Evolutionary conservation across 1,140 invertebrate genomes (phyloP).

Genomic region (Tetragnatha versicolor): DNA sequence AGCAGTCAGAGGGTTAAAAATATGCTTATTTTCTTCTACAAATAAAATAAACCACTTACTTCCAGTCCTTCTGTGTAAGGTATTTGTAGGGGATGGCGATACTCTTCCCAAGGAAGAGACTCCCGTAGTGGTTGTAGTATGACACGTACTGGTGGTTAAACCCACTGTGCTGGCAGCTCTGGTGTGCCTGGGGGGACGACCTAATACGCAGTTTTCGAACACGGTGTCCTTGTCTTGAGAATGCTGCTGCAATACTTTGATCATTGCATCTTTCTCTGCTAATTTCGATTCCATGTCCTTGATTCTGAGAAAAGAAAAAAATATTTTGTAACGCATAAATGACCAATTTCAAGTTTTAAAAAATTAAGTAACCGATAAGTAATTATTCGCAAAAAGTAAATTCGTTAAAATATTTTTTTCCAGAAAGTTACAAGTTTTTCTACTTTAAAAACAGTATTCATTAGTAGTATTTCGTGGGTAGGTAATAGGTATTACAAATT

Average conservation of each 20-base stretch:
- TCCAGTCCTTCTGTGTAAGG: slow-evolving; percentile 41
- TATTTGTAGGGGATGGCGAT: slow-evolving; percentile 36
- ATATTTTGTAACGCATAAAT: too few relatives aligned
- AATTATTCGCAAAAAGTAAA: too few relatives aligned
- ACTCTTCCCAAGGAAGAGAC: slow-evolving; percentile 33
- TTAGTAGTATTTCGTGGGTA: too few relatives aligned
- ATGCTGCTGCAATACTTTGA: slow-evolving; percentile 82
- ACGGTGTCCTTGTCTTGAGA: slow-evolving; percentile 58
- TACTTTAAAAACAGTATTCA: too few relatives aligned
- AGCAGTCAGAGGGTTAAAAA: too few relatives aligned
- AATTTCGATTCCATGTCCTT: slow-evolving; percentile 88
- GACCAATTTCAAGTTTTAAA: too few relatives aligned
- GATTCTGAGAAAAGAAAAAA: slow-evolving; percentile 68
- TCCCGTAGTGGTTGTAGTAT: slow-evolving; percentile 51
- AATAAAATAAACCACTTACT: too few relatives aligned
- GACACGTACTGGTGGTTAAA: slow-evolving; percentile 46
- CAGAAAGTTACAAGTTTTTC: too few relatives aligned
- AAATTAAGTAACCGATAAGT: too few relatives aligned
- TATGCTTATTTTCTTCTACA: too few relatives aligned
- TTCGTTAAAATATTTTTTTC: too few relatives aligned
- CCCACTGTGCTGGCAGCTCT: slow-evolving; percentile 58
- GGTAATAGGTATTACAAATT: too few relatives aligned
- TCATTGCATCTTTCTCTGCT: slow-evolving; percentile 88
- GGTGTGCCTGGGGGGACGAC: slow-evolving; percentile 51
- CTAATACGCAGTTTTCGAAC: slow-evolving; percentile 55